A percentile compares a stretch with the other conserved stretches of the same genome.
phyloP scores from a whole-genome alignment of 2,797 vertebrate genomes.

The Vultur gryphus region DNA sequence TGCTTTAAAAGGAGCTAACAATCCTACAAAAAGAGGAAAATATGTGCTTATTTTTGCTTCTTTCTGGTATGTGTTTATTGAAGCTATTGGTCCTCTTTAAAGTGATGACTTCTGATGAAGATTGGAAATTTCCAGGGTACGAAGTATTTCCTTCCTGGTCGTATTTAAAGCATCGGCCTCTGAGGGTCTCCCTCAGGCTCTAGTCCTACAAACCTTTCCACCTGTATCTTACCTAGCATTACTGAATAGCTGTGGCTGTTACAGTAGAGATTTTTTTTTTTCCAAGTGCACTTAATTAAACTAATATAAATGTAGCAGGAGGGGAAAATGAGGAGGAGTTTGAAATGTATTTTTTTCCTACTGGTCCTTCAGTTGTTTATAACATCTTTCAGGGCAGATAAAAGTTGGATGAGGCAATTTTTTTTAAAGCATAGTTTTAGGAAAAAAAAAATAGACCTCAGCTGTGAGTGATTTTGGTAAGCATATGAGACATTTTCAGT shows the following conservation, averaged over 20 bases:
- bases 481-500: neutral
- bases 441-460: neutral
- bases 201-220: neutral
- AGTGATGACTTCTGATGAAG: neutral
- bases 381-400: neutral
- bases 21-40: neutral
- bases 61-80: neutral
- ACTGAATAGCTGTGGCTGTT: neutral
- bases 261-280: neutral
- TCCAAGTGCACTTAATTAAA: neutral
- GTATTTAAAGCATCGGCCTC: neutral
- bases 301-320: neutral
- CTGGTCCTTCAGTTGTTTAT: neutral
- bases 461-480: neutral
- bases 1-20: neutral
- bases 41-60: neutral
- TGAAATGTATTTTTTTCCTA: neutral
- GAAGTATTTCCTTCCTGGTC: neutral
- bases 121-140: neutral
- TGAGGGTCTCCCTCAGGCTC: neutral
- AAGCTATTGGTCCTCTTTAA: neutral
- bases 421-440: neutral
- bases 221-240: neutral
- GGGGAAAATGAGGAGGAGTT: neutral
- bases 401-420: neutral